Conservation (phyloP, 2,113 vertebrate species). For the Siniperca chuatsi region DNA sequence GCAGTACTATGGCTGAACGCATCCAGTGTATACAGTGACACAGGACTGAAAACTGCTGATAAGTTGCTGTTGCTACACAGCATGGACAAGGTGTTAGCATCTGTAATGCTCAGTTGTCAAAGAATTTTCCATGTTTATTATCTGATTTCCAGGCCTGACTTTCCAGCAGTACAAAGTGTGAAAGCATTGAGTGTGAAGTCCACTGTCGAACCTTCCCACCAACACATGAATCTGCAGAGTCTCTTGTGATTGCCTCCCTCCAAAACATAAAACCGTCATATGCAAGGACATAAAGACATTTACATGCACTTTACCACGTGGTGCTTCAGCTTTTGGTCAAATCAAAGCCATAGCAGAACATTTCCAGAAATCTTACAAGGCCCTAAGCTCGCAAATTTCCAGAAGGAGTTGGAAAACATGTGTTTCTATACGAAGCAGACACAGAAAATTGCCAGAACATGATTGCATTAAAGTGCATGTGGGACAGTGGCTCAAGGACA, state of each 20-base stretch:
- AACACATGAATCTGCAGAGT: slow-evolving; percentile 1
- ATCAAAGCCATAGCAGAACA: neutral
- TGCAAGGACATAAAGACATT: neutral
- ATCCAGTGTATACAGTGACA: neutral
- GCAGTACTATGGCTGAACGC: neutral
- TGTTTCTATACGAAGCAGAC: neutral
- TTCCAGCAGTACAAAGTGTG: neutral
- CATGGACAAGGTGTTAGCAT: neutral
- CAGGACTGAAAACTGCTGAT: neutral
- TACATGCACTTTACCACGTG: neutral
- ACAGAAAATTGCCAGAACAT: neutral
- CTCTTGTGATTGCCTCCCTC: neutral
- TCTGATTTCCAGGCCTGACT: neutral
- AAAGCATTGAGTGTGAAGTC: neutral
- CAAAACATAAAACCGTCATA: neutral
- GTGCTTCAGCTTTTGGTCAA: neutral
- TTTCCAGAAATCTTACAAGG: neutral
- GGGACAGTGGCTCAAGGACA: neutral
- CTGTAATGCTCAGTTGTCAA: neutral
- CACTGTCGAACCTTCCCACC: neutral
- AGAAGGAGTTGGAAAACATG: neutral
- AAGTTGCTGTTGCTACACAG: too few relatives aligned
- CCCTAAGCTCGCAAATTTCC: neutral
- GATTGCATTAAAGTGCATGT: neutral
- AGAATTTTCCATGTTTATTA: neutral